These are phyloP conservation scores for Melinaea menophilus DNA, from an alignment of 2,888 invertebrate species.

Conservation along the genomic window DNA sequence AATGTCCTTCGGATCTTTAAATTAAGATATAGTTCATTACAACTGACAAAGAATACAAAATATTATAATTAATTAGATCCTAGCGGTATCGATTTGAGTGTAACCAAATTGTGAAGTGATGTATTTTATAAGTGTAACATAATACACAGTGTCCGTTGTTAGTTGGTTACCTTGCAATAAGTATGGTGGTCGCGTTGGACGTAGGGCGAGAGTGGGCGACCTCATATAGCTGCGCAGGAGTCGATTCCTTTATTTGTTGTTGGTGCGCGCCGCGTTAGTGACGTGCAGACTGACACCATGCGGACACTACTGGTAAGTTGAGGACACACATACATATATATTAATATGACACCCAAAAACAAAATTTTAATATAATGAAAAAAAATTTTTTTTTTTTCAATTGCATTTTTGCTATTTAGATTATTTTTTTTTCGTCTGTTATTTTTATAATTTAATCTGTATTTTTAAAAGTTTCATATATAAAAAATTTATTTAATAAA, in stretches of 20 bases:
- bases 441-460: too few relatives aligned
- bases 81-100: slow-evolving; percentile 64
- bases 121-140: slow-evolving; percentile 44
- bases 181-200: slow-evolving; percentile 70
- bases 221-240: slow-evolving; percentile 74
- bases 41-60: slow-evolving; percentile 17
- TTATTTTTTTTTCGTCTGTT: too few relatives aligned
- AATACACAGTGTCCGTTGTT: slow-evolving; percentile 47
- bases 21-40: too few relatives aligned
- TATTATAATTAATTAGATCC: slow-evolving; percentile 57
- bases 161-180: slow-evolving; percentile 72
- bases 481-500: neutral
- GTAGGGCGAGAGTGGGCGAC: slow-evolving; percentile 75
- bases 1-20: too few relatives aligned
- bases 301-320: slow-evolving; percentile 70
- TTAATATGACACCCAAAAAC: too few relatives aligned
- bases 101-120: slow-evolving; percentile 59
- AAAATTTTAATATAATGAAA: too few relatives aligned
- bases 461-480: too few relatives aligned
- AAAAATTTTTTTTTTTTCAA: too few relatives aligned
- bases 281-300: slow-evolving; percentile 70
- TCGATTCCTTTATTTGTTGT: slow-evolving; percentile 74
- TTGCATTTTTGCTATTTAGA: too few relatives aligned
- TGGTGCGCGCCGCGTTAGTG: slow-evolving; percentile 68
- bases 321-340: slow-evolving; percentile 35